Base-by-base conservation (phyloP, 2,113 vertebrate species). In the Epinephelus lanceolatus region DNA sequence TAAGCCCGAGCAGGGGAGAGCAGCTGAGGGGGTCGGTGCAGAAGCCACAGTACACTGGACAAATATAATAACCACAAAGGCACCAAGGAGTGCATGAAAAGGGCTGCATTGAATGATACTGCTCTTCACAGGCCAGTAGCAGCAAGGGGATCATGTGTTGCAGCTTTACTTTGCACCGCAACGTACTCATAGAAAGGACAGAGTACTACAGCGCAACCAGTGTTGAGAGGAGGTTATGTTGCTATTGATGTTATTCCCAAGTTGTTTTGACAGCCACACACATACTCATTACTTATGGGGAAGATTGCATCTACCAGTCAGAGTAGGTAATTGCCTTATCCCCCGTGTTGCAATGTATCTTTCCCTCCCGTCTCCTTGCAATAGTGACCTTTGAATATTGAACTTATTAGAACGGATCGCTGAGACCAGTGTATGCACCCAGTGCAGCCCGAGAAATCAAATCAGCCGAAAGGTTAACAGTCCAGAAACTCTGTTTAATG, bases 21-120 rank as follows among this genome's bases (percentile, higher is more conserved):
- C 86, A 81, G 89, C 83, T 91, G 90, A 90, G 88, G 91, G 93
- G 86, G 88, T 91, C 88, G 85, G 83, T 71, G 84, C 86, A 89
- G 87, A 93, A 91, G 90, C 91, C 91, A 94, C 92, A 95, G 91
- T 93, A 93, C 94, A 93, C 92, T 95, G 95, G 94, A 93, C 92
- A 95, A 95, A 95, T 92, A 95, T 94, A 95, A 95, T 94, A 93
- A 91, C 86, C 86, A 89, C 81, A 91, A 89, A 93, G 71, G 90
- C 92, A 91, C 80, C 56, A 67, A 89, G 78, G 88, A 90, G 87
- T 69, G 78, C 85, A 91, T 94, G 85, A 94, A 95, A 94, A 86
- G 88, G 80, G 79, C 56, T 90, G 84, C 78, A 88, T 83, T 93
- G 92, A 95, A 89, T 89, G 80, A 91, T 89, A 53, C 80, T 79